Percentiles rank a stretch among this genome's conserved stretches.
These are phyloP conservation scores for Ammospiza maritima DNA, from an alignment of 2,797 vertebrate genomes.

Conservation along the genomic window DNA sequence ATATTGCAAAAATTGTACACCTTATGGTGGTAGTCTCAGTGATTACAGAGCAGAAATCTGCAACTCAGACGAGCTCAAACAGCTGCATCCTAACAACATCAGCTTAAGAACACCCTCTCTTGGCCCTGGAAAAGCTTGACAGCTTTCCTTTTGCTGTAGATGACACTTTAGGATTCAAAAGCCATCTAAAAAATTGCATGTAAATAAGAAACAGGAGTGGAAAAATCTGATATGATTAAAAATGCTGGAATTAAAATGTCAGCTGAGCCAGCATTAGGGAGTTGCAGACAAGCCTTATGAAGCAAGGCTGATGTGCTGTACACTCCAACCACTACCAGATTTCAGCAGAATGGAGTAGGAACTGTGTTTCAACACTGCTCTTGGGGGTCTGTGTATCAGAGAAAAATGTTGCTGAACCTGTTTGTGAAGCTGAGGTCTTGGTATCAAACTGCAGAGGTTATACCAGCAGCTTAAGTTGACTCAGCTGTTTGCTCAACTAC, in stretches of 20 bases:
- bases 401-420: neutral
- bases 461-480: neutral
- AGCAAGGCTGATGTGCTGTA: neutral
- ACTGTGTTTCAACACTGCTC: neutral
- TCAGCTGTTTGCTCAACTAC: neutral
- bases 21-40: neutral
- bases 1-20: neutral
- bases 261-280: neutral
- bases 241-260: neutral
- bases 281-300: neutral
- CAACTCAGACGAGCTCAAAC: neutral
- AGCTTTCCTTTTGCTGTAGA: neutral
- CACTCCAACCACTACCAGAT: neutral
- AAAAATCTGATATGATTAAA: neutral
- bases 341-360: neutral
- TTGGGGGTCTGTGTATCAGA: neutral
- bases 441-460: neutral
- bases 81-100: neutral
- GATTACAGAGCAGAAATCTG: neutral
- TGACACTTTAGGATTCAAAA: neutral
- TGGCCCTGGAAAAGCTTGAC: neutral
- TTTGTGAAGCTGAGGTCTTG: neutral
- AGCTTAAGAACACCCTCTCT: neutral
- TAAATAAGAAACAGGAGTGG: neutral
- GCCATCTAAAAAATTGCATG: neutral